Evolutionary conservation across 1,140 invertebrate species (phyloP), one percentile per base, ranked within the genome.

Genomic region (Melitaea cinxia): DNA sequence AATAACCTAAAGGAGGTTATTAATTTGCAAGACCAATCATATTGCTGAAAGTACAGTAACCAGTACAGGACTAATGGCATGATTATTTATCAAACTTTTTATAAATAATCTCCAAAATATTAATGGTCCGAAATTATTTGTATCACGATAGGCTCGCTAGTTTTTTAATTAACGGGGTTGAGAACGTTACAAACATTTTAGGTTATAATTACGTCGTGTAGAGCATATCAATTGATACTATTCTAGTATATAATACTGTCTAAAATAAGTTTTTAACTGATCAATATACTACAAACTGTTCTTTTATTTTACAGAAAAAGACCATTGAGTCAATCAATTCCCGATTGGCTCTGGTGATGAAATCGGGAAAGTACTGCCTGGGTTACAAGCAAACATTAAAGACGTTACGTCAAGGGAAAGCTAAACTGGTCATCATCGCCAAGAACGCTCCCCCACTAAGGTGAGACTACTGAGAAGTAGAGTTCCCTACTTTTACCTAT

Each of bases 381-480:
- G 99, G 99, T n/a, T 98, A 99, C 93, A 99, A 99, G 85, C 98
- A 99, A 90, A 99, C 99, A 0, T 86, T 99, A 71, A 99, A 99
- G 92, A 98, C 97, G 10, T 93, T 99, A 4, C 93, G 98, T 33
- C 97, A 98, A 92, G 99, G 99, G 78, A 99, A 99, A 93, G 98
- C 99, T 10, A 99, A 99, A 91, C 93, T 99, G 78, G 97, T 99
- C 76, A 99, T 99, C 89, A 99, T 99, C 81, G 98, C 98, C 76
- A 99, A 98, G 92, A 99, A 99, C 88, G 99, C 98, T 19, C 98
- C 98, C 66, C 96, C 98, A 26, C 93, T 99, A 86, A 98, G 97
- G 98, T 99, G 94, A 96, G 94, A 94, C 91, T 93, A 92, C 94
- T 94, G 93, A 95, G 94, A 95, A 95, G 94, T 95, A 94, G 94